Evolutionary conservation across 2,113 vertebrate genomes (phyloP).

Genomic region (Trichomycterus rosablanca): DNA sequence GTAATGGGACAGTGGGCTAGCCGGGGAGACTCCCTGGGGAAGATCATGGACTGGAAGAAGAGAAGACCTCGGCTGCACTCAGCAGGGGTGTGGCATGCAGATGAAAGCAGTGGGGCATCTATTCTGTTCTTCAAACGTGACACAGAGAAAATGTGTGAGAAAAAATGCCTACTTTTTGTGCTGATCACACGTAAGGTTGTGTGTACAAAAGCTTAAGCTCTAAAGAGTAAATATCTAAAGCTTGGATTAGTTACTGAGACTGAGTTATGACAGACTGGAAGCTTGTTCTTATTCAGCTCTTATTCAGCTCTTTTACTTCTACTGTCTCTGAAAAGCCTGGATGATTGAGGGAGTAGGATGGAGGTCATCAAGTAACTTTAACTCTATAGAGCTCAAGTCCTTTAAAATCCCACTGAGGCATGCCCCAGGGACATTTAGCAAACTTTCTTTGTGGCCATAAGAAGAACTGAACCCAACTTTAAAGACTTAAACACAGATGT

Average conservation of each 20-base stretch:
- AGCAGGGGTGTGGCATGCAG: conserved; percentile 49
- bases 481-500: too few relatives aligned
- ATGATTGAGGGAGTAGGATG: conserved; percentile 22
- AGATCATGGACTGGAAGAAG: conserved; percentile 3
- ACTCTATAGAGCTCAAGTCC: conserved; percentile 38
- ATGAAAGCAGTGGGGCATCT: conserved; percentile 17
- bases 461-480: conserved; percentile 24
- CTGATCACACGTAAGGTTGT: conserved; percentile 3
- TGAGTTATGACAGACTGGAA: conserved; percentile 11
- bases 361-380: conserved; percentile 50
- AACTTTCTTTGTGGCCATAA: conserved; percentile 46
- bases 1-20: conserved; percentile 52
- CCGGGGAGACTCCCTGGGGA: conserved; percentile 41
- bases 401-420: conserved; percentile 46
- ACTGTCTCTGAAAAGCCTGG: conserved; percentile 4
- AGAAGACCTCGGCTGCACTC: conserved; percentile 52
- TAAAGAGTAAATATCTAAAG: conserved; percentile 21
- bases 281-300: background rate
- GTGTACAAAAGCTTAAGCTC: conserved; percentile 2
- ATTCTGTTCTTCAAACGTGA: conserved; percentile 25
- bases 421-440: conserved; percentile 41
- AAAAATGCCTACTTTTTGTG: conserved; percentile 3
- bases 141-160: background rate
- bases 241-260: conserved; percentile 10
- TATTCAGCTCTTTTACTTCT: too few relatives aligned